These are phyloP conservation scores for Scaptomyza montana DNA, from an alignment of 1,140 invertebrate species.

Conservation along the genomic window DNA sequence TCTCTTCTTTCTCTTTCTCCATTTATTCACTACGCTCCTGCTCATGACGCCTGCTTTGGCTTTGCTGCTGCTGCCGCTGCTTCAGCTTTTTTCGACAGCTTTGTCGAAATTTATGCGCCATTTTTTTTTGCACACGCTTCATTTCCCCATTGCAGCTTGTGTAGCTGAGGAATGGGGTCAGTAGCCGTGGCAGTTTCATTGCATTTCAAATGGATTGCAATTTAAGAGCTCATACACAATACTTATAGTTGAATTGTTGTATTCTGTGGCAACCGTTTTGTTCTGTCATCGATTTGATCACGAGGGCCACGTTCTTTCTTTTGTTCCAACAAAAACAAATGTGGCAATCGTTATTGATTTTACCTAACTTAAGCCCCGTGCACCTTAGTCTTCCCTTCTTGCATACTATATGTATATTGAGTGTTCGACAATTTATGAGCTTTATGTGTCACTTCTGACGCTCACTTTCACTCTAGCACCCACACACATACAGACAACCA, in stretches of 20 bases:
- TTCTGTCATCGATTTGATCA: slow-evolving; percentile 53
- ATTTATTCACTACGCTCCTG: slow-evolving; percentile 24
- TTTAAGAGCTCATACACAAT: slow-evolving; percentile 25
- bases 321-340: slow-evolving; percentile 10
- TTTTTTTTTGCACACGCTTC: slow-evolving; percentile 29
- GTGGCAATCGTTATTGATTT: slow-evolving; percentile 77
- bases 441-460: slow-evolving; percentile 82
- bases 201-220: slow-evolving; percentile 42
- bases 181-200: slow-evolving; percentile 10
- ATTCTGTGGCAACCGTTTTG: neutral
- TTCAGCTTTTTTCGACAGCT: slow-evolving; percentile 33
- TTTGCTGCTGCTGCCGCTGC: slow-evolving; percentile 21
- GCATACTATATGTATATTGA: slow-evolving; percentile 62
- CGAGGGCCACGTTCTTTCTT: slow-evolving; percentile 31
- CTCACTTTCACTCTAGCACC: slow-evolving; percentile 67
- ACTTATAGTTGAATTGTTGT: neutral
- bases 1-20: neutral
- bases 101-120: slow-evolving; percentile 42
- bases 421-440: slow-evolving; percentile 77
- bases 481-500: slow-evolving; percentile 22
- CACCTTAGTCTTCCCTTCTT: slow-evolving; percentile 1
- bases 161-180: slow-evolving; percentile 9
- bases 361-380: slow-evolving; percentile 28
- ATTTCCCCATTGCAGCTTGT: slow-evolving; percentile 7
- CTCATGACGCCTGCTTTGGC: slow-evolving; percentile 43